Evolutionary conservation across 1,140 invertebrate genomes (phyloP), one percentile per base, ranked within the genome.

Genomic region (Drosophila fuyamai): DNA sequence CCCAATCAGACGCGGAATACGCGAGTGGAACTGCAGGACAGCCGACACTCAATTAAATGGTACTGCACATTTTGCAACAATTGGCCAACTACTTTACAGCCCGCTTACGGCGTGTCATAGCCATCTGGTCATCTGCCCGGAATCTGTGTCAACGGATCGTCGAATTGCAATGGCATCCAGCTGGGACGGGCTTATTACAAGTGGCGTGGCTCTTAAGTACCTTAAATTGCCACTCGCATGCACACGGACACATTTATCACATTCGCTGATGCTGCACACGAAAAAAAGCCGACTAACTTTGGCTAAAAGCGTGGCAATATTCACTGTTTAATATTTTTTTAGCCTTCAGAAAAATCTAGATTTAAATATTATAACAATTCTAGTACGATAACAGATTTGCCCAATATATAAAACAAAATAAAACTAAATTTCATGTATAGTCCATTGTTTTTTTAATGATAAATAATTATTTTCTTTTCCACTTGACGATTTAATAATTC

Each of bases 61-160:
- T 47, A 35, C 54, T 46, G 61, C 70, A 18, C 35, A 51, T 38
- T 56, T 50, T 29, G 70, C 72, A 76, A 76, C 73, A 73, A 73
- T 73, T 73, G 70, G 72, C 54, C 54, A 76, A 55, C 61, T 65
- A 35, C 62, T 66, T 76, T 67, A 29, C 48, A 51, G 48, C n/a
- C n/a, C 16, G 10, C 50, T 53, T 36, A 16, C 9, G n/a, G 13
- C 35, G 32, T 54, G 65, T 41, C 48, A 59, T 36, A 27, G 66
- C 38, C 65, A 44, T 16, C 13, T 53, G 60, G 43, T 23, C 53
- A 43, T 56, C 55, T 41, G 60, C 14, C 38, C 13, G 60, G 62
- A 79, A 86, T 88, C 83, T 86, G 57, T 86, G 82, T 86, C 82
- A 86, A 71, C 68, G 55, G 61, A 72, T 54, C 51, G 18, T 38